Evolutionary conservation across 2,888 invertebrate genomes (phyloP), one percentile per base, ranked within the genome.

Genomic region (Ichneumon xanthorius): DNA sequence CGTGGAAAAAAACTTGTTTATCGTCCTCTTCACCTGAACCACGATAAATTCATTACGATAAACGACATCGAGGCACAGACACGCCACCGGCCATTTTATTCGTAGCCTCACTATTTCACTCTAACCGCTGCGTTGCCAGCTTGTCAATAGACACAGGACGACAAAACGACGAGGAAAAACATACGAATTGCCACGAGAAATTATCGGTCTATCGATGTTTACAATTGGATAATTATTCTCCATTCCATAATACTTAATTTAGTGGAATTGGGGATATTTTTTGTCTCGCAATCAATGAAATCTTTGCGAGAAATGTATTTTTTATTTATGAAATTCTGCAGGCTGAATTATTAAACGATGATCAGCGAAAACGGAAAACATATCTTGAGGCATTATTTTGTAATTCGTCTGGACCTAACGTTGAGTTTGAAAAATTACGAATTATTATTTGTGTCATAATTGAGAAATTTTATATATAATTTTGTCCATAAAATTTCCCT

Each of bases 51-150:
- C 84, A 80, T 72, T 67, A 71, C 86, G 71, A 89, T 86, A 80
- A 89, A 86, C 78, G 88, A 82, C 88, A 89, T 86, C 86, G 87
- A 89, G 84, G 80, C 88, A 91, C 88, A 91, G 45, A 48, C 90
- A 92, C 90, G 92, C 92, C 88, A 90, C 90, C 93, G 92, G 92
- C 93, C 93, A 93, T 93, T 90, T 92, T 92, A 89, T 87, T 90
- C 70, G 86, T 71, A 77, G 72, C 82, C 79, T 81, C 72, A 61
- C 80, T 82, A 53, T 53, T 30, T 71, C 26, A 22, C 61, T 65
- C 16, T 40, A 63, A 16, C 63, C 65, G 73, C 80, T 67, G 45
- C 73, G 80, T 67, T 72, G 67, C 78, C 78, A 79, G 61, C 33
- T 81, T 76, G 55, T 48, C 58, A 67, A 72, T 40, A 67, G 37